Evolutionary conservation across 2,888 invertebrate species (phyloP), one percentile per base, ranked within the genome.

Genomic region (Cosmorhoe ocellata): DNA sequence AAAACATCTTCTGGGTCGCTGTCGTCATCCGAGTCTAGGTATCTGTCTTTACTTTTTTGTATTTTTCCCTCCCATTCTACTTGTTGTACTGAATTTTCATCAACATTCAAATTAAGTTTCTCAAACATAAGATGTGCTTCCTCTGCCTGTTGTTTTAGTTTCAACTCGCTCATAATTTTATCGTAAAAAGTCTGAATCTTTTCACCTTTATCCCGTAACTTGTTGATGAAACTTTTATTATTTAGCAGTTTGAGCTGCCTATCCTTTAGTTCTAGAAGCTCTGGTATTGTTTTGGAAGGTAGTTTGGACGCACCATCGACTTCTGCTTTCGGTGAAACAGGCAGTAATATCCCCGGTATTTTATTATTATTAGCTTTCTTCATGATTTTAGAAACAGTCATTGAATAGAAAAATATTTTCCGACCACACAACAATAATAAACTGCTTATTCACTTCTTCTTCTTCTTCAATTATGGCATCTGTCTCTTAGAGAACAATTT

Each of bases 11-110:
- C 90, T 8, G 91, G 90, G 14, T 91, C 91, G 66, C 92, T 92
- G 38, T 92, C 92, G 56, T 92, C 92, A 67, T 92, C 92, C 1
- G 92, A 84, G 68, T 91, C 91, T 11, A 91, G 68, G 52, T 83
- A 81, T 8, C 55, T 63, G n/a, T 78, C 66, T 3, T 62, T 62
- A 33, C 71, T 67, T 12, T 66, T 70, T 10, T 81, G 70, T 11
- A 87, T 74, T 62, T 87, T 88, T 24, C 91, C 90, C 12, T 89
- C 86, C 93, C 93, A 93, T 82, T 93, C 93, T 1, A 93, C 69
- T 67, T 91, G 79, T 69, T 90, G 91, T 47, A 92, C 79, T 3
- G 83, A 73, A 36, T 82, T 72, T 64, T 89, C 90, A 24, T 51
- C 46, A 11, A 51, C 36, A 41, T 90, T 80, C 22, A 93, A 72